Conservation (phyloP, 1,140 invertebrate genomes). For the Heliconius hewitsoni region DNA sequence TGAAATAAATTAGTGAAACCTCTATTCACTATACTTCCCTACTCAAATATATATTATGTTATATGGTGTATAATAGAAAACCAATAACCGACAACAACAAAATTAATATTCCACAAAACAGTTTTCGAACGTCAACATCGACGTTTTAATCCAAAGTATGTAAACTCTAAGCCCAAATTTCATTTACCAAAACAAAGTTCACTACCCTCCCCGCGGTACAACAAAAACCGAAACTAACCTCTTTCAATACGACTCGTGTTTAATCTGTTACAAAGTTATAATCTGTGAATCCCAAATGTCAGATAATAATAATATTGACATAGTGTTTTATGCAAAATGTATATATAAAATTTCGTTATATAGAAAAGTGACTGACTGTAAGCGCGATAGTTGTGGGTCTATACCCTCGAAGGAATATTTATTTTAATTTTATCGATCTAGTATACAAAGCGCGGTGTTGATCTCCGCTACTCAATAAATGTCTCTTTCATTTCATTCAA, state of each 20-base stretch:
- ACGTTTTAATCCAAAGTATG: slow-evolving; percentile 26
- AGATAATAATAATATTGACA: slow-evolving; percentile 6
- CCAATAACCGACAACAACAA: slow-evolving; percentile 7
- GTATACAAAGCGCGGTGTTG: too few species aligned
- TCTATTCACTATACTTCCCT: too few species aligned
- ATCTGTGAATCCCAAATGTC: slow-evolving; percentile 40
- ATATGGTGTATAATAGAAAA: not conserved
- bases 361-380: not conserved
- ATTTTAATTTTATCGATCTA: too few species aligned
- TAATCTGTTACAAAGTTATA: slow-evolving; percentile 40
- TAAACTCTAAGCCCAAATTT: slow-evolving; percentile 10
- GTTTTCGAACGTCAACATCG: slow-evolving; percentile 11
- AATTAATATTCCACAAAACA: slow-evolving; percentile 21
- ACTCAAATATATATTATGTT: too few species aligned
- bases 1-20: too few species aligned
- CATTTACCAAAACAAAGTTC: slow-evolving; percentile 29
- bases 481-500: too few species aligned
- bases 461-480: too few species aligned
- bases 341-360: not conserved
- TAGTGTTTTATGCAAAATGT: not conserved
- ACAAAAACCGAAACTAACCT: slow-evolving; percentile 26
- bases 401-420: too few species aligned
- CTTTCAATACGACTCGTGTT: slow-evolving; percentile 19
- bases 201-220: slow-evolving; percentile 14
- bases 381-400: too few species aligned